A percentile compares a stretch with the other conserved stretches of the same genome.
phyloP scores from a whole-genome alignment of 2,888 invertebrate genomes.

The Parnassius orleans region DNA sequence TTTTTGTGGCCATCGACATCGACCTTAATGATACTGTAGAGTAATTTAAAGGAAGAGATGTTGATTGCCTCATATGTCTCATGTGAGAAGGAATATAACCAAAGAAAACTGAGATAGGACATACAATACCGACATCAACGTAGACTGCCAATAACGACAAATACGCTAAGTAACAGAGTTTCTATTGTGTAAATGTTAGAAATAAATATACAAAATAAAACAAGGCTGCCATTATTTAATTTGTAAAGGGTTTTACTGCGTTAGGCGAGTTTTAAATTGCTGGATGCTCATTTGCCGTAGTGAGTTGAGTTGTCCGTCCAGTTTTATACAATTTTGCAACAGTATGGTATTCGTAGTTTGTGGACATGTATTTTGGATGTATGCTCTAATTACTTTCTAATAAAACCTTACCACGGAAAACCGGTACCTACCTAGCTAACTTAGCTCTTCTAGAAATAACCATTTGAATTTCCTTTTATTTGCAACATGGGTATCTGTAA shows the following conservation, averaged over 20 bases:
- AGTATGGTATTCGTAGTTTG: slow-evolving; percentile 33
- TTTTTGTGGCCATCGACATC: not conserved
- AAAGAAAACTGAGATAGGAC: slow-evolving; percentile 58
- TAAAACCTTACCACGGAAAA: slow-evolving; percentile 2
- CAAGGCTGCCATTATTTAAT: slow-evolving; percentile 65
- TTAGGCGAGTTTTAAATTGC: slow-evolving; percentile 50
- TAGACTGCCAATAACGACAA: slow-evolving; percentile 53
- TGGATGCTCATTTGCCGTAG: slow-evolving; percentile 78
- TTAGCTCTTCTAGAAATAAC: no score
- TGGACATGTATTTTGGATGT: slow-evolving; percentile 26
- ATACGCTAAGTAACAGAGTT: slow-evolving; percentile 46
- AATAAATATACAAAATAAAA: slow-evolving; percentile 37
- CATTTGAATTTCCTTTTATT: no score
- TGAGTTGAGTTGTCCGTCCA: slow-evolving; percentile 81
- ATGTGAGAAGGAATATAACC: slow-evolving; percentile 46
- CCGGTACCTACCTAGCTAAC: not conserved
- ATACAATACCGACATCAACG: slow-evolving; percentile 44
- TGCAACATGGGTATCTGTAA: no score
- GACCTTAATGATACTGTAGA: slow-evolving; percentile 7
- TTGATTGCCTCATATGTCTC: slow-evolving; percentile 24
- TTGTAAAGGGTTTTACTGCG: slow-evolving; percentile 44
- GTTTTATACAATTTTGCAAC: slow-evolving; percentile 75
- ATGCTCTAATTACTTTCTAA: slow-evolving; percentile 9
- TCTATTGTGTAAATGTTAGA: slow-evolving; percentile 58
- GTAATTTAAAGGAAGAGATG: slow-evolving; percentile 2